Conservation (phyloP, 2,113 vertebrate genomes). For the Brachirus orientalis region DNA sequence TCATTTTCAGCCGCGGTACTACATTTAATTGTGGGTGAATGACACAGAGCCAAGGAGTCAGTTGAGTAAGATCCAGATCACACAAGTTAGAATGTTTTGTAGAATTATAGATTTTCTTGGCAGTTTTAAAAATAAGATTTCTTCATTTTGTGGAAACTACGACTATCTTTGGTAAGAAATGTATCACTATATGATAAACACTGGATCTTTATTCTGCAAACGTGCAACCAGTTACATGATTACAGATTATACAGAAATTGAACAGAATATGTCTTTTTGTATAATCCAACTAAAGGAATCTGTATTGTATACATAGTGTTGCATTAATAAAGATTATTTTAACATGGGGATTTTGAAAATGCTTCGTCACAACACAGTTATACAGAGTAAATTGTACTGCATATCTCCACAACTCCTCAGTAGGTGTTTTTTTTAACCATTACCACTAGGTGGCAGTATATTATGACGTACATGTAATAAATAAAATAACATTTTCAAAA, state of each 20-base stretch:
- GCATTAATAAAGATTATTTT: slow-evolving; percentile 45
- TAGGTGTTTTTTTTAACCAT: background rate
- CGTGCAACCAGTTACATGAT: background rate
- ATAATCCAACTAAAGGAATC: background rate
- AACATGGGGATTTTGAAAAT: background rate
- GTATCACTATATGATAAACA: background rate
- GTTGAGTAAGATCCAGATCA: background rate
- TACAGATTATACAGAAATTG: background rate
- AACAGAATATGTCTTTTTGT: background rate
- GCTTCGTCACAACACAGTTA: background rate
- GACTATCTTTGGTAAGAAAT: slow-evolving; percentile 4
- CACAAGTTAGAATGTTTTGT: slow-evolving; percentile 5
- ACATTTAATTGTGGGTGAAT: slow-evolving; percentile 4
- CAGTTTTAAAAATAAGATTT: slow-evolving; percentile 9
- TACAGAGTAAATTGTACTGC: background rate
- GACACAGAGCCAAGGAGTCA: background rate
- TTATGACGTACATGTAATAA: background rate
- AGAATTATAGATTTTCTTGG: background rate
- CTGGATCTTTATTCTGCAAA: background rate
- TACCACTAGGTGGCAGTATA: slow-evolving; percentile 9
- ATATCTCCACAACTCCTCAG: background rate
- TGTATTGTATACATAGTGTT: slow-evolving; percentile 37
- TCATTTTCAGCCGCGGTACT: slow-evolving; percentile 14
- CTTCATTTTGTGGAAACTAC: background rate
- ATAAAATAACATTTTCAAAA: background rate